A percentile compares a stretch with the other conserved stretches of the same genome.
Evolutionary conservation across 1,140 invertebrate species (phyloP).

Genomic region (Scaptomyza hsui): DNA sequence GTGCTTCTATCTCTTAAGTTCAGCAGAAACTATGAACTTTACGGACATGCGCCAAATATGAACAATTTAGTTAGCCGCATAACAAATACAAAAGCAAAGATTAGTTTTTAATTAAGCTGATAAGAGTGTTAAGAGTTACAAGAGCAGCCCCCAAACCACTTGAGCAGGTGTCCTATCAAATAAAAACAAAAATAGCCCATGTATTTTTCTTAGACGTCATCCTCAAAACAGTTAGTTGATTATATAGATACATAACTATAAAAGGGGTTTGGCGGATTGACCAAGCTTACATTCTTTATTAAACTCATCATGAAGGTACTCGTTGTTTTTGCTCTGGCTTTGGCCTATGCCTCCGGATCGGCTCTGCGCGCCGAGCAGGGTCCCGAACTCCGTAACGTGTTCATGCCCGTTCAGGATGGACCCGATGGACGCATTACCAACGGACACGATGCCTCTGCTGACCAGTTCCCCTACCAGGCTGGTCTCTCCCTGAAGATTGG

Average conservation of each 20-base stretch:
- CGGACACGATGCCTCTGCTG: slow-evolving; percentile 64
- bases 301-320: slow-evolving; percentile 66
- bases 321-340: slow-evolving; percentile 68
- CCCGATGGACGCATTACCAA: slow-evolving; percentile 77
- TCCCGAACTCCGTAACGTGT: slow-evolving; percentile 35
- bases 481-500: slow-evolving; percentile 73
- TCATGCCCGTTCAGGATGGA: slow-evolving; percentile 41
- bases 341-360: slow-evolving; percentile 65
- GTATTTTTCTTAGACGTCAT: not conserved
- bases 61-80: slow-evolving; percentile 1
- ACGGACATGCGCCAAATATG: slow-evolving; percentile 16
- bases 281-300: too few relatives aligned
- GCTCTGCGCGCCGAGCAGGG: slow-evolving; percentile 35
- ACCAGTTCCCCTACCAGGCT: slow-evolving; percentile 83
- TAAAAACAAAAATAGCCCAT: not conserved
- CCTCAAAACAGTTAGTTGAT: not conserved
- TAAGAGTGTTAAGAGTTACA: slow-evolving; percentile 40
- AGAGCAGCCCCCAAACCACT: slow-evolving; percentile 41
- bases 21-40: not conserved
- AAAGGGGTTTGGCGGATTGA: too few relatives aligned
- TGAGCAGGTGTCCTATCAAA: slow-evolving; percentile 21
- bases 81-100: slow-evolving; percentile 32
- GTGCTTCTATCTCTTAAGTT: not conserved
- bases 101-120: slow-evolving; percentile 38
- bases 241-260: too few relatives aligned